Evolutionary conservation across 2,888 invertebrate genomes (phyloP), one percentile per base, ranked within the genome.

Genomic region (Carabus problematicus): DNA sequence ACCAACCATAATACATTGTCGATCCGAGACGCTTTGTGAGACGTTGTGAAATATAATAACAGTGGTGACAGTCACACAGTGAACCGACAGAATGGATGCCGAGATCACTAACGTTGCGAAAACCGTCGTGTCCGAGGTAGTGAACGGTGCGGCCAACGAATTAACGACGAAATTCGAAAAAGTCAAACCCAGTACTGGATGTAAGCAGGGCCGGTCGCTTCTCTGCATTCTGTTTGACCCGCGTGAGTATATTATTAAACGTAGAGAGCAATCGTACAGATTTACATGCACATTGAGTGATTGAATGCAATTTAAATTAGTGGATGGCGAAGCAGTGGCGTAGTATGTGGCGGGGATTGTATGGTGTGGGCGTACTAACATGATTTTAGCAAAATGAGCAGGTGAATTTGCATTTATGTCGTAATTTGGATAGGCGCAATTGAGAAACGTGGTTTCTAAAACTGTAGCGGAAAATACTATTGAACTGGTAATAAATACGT

Each of bases 151-250:
- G 43, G 74, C 75, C 55, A 75, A 74, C 63, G 78, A 77, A 71
- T 74, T 78, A 59, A 76, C 75, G 16, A 67, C 67, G 39, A 67
- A 59, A 60, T 67, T 67, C 18, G 67, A 67, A 43, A 40, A 56
- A 19, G 66, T 49, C 4, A 12, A 68, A 12, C 39, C 67, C 12
- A 58, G 68, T 39, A 61, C 42, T 16, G 7, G 62, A 63, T 42
- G 72, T 71, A 47, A 70, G 45, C 39, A 54, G 61, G 52, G 76
- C 72, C 80, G 80, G 74, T 83, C 83, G 62, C 78, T 85, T 72
- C 77, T 85, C 74, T 85, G 85, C 80, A 82, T 83, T 73, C 77
- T 85, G 70, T 82, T 85, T 70, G 79, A 82, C 74, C 85, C 85
- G 72, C 78, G 85, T 85, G 85, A 75, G 85, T 82, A 75, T 75